Evolutionary conservation across 2,888 invertebrate species (phyloP).

Genomic region (Rotaria sp.): DNA sequence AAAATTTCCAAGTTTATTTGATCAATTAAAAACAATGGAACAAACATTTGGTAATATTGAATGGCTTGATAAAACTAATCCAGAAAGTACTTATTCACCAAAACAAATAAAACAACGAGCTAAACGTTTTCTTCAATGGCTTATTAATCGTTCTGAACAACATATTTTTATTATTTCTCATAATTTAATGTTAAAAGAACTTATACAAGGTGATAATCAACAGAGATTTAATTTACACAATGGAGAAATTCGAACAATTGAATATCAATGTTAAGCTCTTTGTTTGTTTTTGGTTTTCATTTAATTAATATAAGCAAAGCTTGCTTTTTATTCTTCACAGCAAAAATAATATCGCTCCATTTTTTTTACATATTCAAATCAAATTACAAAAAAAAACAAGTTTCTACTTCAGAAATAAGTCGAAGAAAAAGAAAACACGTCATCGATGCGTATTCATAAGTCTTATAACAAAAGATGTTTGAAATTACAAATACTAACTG

Average conservation of each 20-base stretch:
- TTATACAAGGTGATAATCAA: not conserved
- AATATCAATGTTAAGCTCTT: not conserved
- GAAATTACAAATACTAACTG: no score
- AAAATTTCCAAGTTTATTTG: not conserved
- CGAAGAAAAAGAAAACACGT: no score
- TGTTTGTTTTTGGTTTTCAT: not conserved
- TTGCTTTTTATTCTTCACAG: no score
- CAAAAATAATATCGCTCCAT: no score
- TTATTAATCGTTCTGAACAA: not conserved
- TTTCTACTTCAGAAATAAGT: no score
- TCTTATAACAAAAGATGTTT: no score
- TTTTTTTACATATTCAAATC: no score
- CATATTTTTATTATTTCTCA: not conserved
- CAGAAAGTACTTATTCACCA: not conserved
- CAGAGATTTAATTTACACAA: not conserved
- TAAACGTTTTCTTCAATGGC: not conserved
- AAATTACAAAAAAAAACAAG: no score
- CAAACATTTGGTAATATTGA: not conserved
- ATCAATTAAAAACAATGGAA: not conserved
- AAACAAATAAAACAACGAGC: not conserved
- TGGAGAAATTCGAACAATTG: not conserved
- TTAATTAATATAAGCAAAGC: no score
- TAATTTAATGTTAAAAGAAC: not conserved
- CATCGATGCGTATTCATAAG: no score
- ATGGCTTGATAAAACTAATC: not conserved